These are phyloP conservation scores for Brachymystax lenok DNA, from an alignment of 2,797 vertebrate genomes.

Conservation along the genomic window DNA sequence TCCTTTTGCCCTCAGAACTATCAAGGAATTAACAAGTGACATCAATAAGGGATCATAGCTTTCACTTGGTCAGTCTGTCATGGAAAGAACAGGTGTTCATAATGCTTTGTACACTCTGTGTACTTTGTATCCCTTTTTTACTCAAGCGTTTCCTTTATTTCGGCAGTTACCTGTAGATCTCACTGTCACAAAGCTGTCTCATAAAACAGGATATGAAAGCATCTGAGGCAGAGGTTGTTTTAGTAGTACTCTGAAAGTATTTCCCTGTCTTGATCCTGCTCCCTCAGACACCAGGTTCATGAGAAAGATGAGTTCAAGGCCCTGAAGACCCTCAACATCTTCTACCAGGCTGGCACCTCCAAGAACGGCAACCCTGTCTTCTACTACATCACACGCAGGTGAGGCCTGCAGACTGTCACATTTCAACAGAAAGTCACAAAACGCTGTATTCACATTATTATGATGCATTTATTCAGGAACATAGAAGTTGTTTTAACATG, in stretches of 20 bases:
- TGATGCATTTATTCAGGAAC: background rate
- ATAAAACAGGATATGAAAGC: background rate
- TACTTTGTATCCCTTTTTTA: too few species aligned
- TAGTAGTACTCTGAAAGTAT: background rate
- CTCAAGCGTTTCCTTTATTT: too few species aligned
- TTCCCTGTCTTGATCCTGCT: background rate
- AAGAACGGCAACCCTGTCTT: conserved; percentile 97
- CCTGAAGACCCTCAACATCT: conserved; percentile 97
- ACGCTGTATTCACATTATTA: background rate
- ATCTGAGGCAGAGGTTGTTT: conserved; percentile 2
- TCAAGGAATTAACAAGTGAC: too few species aligned
- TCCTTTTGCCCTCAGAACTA: too few species aligned
- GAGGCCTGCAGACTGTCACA: background rate
- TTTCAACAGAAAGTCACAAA: background rate
- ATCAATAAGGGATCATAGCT: too few species aligned
- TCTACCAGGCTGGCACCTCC: conserved; percentile 98
- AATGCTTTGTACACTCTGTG: too few species aligned
- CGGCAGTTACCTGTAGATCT: too few species aligned
- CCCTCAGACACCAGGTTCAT: conserved; percentile 92
- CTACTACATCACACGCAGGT: conserved; percentile 98
- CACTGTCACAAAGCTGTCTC: background rate
- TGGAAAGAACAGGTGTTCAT: too few species aligned
- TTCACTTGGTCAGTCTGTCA: too few species aligned
- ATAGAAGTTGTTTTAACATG: background rate
- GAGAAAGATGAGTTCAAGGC: conserved; percentile 99